phyloP scores from a whole-genome alignment of 2,888 invertebrate species.

The Thymelicus acteon region DNA sequence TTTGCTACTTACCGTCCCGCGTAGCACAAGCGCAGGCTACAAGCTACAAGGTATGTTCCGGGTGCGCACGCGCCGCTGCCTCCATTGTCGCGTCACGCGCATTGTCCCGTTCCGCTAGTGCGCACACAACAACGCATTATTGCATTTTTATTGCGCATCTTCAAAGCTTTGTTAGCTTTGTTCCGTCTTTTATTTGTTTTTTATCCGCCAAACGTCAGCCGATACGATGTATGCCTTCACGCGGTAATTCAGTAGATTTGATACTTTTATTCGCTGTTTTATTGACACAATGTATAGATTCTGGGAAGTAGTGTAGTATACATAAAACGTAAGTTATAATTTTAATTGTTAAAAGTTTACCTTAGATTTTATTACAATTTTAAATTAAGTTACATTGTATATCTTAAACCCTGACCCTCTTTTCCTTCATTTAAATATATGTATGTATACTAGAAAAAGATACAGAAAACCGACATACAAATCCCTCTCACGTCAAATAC shows the following conservation, averaged over 20 bases:
- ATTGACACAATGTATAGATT: constrained; percentile 10
- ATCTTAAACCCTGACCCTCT: no score
- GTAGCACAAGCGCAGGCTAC: constrained; percentile 45
- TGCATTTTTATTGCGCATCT: constrained; percentile 82
- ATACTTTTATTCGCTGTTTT: constrained; percentile 59
- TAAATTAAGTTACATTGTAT: no score
- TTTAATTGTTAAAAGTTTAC: background rate
- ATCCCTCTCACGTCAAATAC: no score
- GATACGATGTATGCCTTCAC: constrained; percentile 79
- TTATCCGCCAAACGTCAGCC: constrained; percentile 68
- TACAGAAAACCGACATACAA: no score
- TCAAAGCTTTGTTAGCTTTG: constrained; percentile 78
- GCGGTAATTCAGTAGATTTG: constrained; percentile 68
- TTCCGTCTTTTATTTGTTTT: constrained; percentile 71
- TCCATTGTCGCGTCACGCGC: constrained; percentile 77
- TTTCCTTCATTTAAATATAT: no score
- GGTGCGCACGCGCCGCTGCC: constrained; percentile 73
- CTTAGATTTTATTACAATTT: no score
- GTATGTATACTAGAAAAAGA: no score
- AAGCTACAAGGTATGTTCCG: constrained; percentile 69
- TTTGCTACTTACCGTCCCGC: constrained; percentile 24
- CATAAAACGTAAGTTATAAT: background rate
- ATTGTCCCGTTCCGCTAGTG: constrained; percentile 62
- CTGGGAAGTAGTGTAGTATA: constrained; percentile 10
- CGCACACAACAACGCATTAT: constrained; percentile 72